Evolutionary conservation across 1,140 invertebrate species (phyloP), one percentile per base, ranked within the genome.

Genomic region (Periplaneta americana): DNA sequence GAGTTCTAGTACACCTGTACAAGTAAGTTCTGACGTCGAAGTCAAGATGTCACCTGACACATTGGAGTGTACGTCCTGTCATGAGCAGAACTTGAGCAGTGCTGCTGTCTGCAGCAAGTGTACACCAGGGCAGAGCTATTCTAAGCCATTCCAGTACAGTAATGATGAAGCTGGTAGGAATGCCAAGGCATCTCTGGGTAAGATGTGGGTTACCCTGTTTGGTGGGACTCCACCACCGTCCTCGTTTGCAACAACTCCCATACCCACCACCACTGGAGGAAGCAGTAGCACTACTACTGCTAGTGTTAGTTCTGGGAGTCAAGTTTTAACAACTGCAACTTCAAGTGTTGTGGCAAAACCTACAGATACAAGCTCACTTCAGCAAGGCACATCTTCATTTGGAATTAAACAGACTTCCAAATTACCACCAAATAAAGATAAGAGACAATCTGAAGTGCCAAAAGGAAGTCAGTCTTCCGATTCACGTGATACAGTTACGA

Each of bases 41-140:
- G 93, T 93, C 83, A 92, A 91, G 85, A 85, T 89, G 37, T 86
- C 89, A 37, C 80, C 85, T 2, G 88, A 89, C 82, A 88, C 89
- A 79, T 95, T 93, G 93, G 91, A 93, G 81, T 95, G 94, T 88
- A 84, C 87, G 15, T 88, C 87, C 74, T 95, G 94, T 87, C 90
- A 92, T 88, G 88, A 94, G 3, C 87, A 88, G 77, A 95, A 95
- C 87, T 90, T 92, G 57, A 84, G 87, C 31, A 87, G 87, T 15
- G 87, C 87, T 32, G 83, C 83, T 6, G 93, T 91, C 82, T 95
- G 94, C 87, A 87, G 90, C 8, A 92, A 92, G 15, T 95, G 93
- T 87, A 89, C 90, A 83, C 87, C 90, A 32, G 86, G 92, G 93
- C 39, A 87, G 84, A 90, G 88, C 9, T 91, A 91, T 84, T 86